These are phyloP conservation scores for Anoncus sp. DNA, from an alignment of 2,888 invertebrate species.

Conservation along the genomic window DNA sequence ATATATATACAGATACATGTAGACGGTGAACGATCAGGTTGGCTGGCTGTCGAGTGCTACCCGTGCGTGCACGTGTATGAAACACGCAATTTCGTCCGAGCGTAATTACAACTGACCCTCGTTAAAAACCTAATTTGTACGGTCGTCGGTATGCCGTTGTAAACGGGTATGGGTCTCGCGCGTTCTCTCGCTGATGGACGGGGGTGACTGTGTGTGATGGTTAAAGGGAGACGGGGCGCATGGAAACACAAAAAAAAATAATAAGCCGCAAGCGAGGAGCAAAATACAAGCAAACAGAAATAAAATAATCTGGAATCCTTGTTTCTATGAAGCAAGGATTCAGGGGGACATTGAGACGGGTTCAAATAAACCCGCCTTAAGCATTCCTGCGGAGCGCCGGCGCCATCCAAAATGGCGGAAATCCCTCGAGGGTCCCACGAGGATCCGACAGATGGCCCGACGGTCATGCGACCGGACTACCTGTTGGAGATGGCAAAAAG, in stretches of 20 bases:
- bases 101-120: conserved; percentile 70
- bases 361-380: too few species aligned
- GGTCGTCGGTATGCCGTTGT: conserved; percentile 58
- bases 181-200: conserved; percentile 32
- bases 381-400: too few species aligned
- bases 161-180: conserved; percentile 34
- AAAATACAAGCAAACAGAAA: too few species aligned
- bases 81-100: conserved; percentile 64
- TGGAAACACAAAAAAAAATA: conserved; percentile 8
- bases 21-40: conserved; percentile 31
- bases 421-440: too few species aligned
- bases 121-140: conserved; percentile 73
- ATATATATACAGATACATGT: neutral
- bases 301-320: too few species aligned
- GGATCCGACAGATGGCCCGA: too few species aligned
- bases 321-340: too few species aligned
- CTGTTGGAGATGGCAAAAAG: too few species aligned
- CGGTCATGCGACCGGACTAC: too few species aligned
- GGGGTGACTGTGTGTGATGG: conserved; percentile 10
- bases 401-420: too few species aligned
- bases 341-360: too few species aligned
- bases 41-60: conserved; percentile 42
- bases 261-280: too few species aligned
- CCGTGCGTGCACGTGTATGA: conserved; percentile 61
- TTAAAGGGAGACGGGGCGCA: neutral